phyloP scores from a whole-genome alignment of 2,888 invertebrate genomes.

The Dryococelus australis region DNA sequence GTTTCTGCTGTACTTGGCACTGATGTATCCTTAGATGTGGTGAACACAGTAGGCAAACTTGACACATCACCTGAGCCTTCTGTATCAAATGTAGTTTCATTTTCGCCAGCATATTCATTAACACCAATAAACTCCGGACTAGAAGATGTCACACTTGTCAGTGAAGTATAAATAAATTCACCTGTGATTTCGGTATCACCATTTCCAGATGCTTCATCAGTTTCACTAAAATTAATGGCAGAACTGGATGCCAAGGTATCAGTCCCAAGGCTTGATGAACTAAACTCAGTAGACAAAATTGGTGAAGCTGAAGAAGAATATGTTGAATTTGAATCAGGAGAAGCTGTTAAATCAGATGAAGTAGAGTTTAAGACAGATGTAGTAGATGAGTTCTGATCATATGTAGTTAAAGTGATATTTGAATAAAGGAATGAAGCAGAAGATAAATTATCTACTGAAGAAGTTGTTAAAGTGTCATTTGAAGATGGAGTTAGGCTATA shows the following conservation, averaged over 20 bases:
- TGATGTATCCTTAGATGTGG: no score
- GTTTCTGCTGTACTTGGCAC: neutral
- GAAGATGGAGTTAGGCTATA: neutral
- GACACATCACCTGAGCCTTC: neutral
- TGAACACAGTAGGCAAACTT: neutral
- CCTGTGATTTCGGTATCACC: neutral
- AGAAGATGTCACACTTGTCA: neutral
- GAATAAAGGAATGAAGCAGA: neutral
- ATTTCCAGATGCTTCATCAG: constrained; percentile 31
- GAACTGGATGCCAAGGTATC: neutral
- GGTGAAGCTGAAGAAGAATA: neutral
- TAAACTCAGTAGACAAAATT: neutral
- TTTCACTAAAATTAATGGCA: constrained; percentile 11
- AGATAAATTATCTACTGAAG: no score
- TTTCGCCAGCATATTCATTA: neutral
- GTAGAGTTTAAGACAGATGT: constrained; percentile 1
- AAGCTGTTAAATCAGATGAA: constrained; percentile 23
- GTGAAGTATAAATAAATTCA: neutral
- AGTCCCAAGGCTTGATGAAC: neutral
- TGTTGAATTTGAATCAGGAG: constrained; percentile 5
- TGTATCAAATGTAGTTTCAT: neutral
- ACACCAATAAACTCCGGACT: neutral
- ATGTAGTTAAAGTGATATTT: neutral
- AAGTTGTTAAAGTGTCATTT: neutral
- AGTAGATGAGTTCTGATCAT: neutral